Evolutionary conservation across 2,888 invertebrate species (phyloP), one percentile per base, ranked within the genome.

Genomic region (Limnephilus lunatus): DNA sequence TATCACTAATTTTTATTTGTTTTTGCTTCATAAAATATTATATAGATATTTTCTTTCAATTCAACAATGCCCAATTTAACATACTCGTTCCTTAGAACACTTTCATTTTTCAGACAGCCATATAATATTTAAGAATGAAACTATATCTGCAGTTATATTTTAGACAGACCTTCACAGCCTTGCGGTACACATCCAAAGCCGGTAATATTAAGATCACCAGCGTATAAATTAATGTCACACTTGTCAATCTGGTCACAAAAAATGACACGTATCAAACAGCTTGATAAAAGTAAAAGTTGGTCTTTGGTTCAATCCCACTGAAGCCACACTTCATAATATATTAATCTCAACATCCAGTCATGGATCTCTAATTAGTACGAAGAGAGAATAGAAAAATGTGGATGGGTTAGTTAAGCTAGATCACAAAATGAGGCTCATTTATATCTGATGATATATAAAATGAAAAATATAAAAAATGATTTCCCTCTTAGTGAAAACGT

Each of bases 201-300:
- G 82, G 80, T n/a, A 35, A 80, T 90, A 48, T 90, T 90, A 44
- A 82, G 12, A 85, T 32, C 82, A 68, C 31, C 80, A 81, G n/a
- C 81, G 91, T 82, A 92, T 92, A 91, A 90, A 92, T 92, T 92
- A 92, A 82, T 92, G 91, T 92, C 91, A 90, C 90, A 39, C 88
- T 80, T 35, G 90, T 82, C 90, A 15, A 87, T 32, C n/a, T 82
- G 86, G 39, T 32, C 9, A 87, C 91, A 92, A 92, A 92, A 92
- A 91, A 91, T 91, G 91, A 92, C 90, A 91, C 35, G 87, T 44
- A 83, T 35, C 88, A 90, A 91, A 90, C 91, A 81, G 31, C 39
- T 90, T 90, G 19, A 80, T 92, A 93, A 92, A 92, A 91, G 91
- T 93, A 93, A 93, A 93, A 91, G 93, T 93, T 92, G 87, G 85